Percentiles rank a stretch among this genome's conserved stretches.
phyloP scores from a whole-genome alignment of 2,113 vertebrate genomes.

The Alouatta palliata region DNA sequence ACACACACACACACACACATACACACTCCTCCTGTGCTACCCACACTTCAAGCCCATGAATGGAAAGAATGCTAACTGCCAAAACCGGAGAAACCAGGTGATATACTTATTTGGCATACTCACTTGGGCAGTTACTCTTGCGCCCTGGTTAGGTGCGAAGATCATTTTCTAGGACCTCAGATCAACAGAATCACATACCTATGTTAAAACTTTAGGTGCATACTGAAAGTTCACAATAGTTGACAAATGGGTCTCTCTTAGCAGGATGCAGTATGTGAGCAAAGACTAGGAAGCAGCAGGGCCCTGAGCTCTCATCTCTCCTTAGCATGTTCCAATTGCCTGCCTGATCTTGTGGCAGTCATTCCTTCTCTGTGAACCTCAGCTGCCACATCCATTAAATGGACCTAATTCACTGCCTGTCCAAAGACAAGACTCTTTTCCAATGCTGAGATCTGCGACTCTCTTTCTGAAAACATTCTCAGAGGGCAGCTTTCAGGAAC shows the following conservation, averaged over 20 bases:
- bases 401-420: neutral
- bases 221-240: neutral
- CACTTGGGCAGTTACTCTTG: neutral
- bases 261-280: neutral
- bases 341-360: neutral
- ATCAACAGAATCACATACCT: neutral
- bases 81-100: neutral
- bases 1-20: neutral
- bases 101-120: neutral
- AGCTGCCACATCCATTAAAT: neutral
- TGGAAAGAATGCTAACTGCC: neutral
- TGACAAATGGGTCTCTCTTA: neutral
- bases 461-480: neutral
- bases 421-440: neutral
- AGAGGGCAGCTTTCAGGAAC: neutral
- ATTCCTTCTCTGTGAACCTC: neutral
- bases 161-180: neutral
- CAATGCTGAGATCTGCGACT: neutral
- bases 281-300: too few species aligned
- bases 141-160: neutral
- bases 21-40: neutral
- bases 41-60: neutral
- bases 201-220: neutral
- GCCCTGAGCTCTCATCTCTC: neutral
- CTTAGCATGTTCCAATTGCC: neutral